These are phyloP conservation scores for Eubasilissa regina DNA, from an alignment of 1,140 invertebrate genomes.

Conservation along the genomic window DNA sequence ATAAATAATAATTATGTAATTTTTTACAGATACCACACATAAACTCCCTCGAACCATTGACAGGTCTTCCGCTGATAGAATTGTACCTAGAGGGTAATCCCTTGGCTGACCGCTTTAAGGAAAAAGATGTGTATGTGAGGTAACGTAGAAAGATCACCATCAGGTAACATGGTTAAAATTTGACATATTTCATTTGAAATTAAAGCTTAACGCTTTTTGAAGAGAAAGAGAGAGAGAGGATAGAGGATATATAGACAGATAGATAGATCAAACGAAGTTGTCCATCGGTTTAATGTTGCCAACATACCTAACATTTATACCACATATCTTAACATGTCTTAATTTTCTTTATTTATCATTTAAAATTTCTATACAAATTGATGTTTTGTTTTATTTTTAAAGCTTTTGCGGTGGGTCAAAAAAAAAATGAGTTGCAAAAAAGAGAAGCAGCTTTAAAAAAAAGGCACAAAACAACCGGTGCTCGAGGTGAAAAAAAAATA, in stretches of 20 bases:
- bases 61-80: conserved; percentile 81
- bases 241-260: too few species aligned
- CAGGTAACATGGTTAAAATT: conserved; percentile 20
- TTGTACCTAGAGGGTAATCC: conserved; percentile 87
- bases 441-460: conserved; percentile 20
- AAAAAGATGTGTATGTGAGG: conserved; percentile 88
- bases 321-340: too few species aligned
- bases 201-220: too few species aligned
- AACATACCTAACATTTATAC: too few species aligned
- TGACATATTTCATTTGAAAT: too few species aligned
- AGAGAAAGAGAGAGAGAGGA: too few species aligned
- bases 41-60: conserved; percentile 79
- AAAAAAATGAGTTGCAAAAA: conserved; percentile 37
- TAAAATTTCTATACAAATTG: neutral
- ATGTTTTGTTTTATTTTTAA: neutral
- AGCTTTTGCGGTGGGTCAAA: conserved; percentile 9
- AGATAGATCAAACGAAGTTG: neutral
- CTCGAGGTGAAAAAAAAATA: conserved; percentile 35
- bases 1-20: too few species aligned
- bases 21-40: conserved; percentile 79
- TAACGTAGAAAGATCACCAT: conserved; percentile 69
- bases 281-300: neutral
- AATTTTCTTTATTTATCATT: neutral
- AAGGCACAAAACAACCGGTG: conserved; percentile 34
- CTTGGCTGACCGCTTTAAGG: conserved; percentile 83